Conservation (phyloP, 2,113 vertebrate genomes). For the Muscicapa adusta region DNA sequence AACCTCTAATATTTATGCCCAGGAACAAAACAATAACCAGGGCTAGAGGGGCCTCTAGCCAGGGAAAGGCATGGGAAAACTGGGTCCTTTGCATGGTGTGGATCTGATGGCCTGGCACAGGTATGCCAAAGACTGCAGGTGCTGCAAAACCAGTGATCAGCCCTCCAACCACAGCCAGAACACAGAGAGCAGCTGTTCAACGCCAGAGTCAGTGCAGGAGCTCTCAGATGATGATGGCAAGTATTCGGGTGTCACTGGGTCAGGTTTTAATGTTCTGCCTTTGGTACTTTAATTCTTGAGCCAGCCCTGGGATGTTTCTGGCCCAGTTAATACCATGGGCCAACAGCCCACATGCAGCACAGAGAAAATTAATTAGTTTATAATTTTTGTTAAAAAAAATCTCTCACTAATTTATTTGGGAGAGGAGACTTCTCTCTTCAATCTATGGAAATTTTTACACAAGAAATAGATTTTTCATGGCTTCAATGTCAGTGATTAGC, state of each 20-base stretch:
- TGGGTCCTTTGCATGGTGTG: no score
- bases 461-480: no score
- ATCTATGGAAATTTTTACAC: no score
- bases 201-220: conserved; percentile 89
- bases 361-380: background rate
- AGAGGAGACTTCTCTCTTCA: no score
- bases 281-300: background rate
- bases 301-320: background rate
- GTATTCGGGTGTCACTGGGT: background rate
- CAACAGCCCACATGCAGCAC: background rate
- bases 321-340: background rate
- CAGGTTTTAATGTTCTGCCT: background rate
- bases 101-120: background rate
- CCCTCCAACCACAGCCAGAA: conserved; percentile 92
- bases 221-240: conserved; percentile 89
- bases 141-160: conserved; percentile 88
- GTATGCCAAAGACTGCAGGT: conserved; percentile 68
- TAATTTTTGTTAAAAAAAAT: no score
- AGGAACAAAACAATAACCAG: no score
- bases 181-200: conserved; percentile 93
- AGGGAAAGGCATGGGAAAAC: no score
- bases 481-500: no score
- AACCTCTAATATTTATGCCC: no score
- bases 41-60: no score
- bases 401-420: no score